Base-by-base conservation (phyloP, 2,113 vertebrate species). In the Cheirogaleus medius region DNA sequence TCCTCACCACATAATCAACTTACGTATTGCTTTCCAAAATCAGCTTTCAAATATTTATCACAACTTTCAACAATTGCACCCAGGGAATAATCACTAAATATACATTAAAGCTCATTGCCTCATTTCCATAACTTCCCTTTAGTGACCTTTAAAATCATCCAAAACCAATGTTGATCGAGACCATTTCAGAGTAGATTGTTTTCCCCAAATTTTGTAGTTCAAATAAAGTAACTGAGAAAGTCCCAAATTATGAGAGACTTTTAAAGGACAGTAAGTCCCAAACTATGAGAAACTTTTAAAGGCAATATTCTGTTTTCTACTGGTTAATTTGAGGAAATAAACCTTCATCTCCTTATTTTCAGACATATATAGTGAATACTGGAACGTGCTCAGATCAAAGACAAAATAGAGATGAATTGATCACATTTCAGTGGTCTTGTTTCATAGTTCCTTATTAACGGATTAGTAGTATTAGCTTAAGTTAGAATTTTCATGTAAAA, bases 171-270 rank as follows among this genome's bases (percentile, higher is more conserved):
- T 5, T 66, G 60, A 42, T 5, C 47, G 69, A 93, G 90, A 66
- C n/a, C n/a, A 4, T 37, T 74, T 92, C 74, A 56, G 80, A 42
- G 17, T 56, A 23, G 3, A 12, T 4, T 52, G 25, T 58, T 82
- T 85, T 84, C 58, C 63, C 81, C 71, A 88, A 85, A 71, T 52
- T 73, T 87, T 97, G 49, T 63, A 21, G 52, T 87, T 93, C 58
- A 42, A 49, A 69, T 66, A 63, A 60, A 88, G 77, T 37, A 58
- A 92, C 29, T 64, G 66, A 73, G 66, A 92, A 12, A 66, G 27
- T 58, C 29, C n/a, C 27, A 56, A 66, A 56, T 73, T 56, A 52
- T 42, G 42, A 95, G 71, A 56, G 15, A 52, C 8, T 37, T 74
- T 69, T 56, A 83, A 92, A 80, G 37, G 64, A 60, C 34, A 88